Percentiles rank a stretch among this genome's conserved stretches.
Evolutionary conservation across 2,113 vertebrate species (phyloP).

Genomic region (Glaucidium brasilianum): DNA sequence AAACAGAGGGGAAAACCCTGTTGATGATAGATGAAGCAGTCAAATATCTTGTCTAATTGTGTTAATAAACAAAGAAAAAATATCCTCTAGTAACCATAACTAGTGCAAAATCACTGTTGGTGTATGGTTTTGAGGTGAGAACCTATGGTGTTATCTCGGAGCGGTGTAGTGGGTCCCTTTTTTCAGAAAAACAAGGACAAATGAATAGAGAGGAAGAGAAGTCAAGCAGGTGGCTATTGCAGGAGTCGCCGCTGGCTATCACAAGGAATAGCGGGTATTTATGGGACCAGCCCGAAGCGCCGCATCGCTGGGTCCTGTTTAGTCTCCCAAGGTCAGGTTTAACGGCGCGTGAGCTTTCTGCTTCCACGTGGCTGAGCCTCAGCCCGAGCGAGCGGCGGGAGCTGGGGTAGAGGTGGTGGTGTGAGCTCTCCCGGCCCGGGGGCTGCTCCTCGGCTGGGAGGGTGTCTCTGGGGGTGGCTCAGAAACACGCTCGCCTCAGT

Average conservation of each 20-base stretch:
- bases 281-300: not conserved
- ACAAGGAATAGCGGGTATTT: accelerated
- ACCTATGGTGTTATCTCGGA: not conserved
- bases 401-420: accelerated
- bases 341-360: accelerated
- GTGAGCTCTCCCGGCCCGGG: not conserved
- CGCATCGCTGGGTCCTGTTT: accelerated
- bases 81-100: not conserved
- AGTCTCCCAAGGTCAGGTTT: not conserved
- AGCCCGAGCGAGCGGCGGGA: accelerated
- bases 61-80: not conserved
- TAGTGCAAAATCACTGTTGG: not conserved
- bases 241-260: not conserved
- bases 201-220: not conserved
- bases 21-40: not conserved
- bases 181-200: not conserved
- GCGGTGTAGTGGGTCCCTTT: not conserved
- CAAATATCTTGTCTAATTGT: too few species aligned
- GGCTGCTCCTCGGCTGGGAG: not conserved
- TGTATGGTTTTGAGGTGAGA: not conserved
- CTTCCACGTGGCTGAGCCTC: accelerated
- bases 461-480: not conserved
- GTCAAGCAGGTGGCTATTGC: not conserved
- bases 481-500: accelerated
- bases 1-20: not conserved